Evolutionary conservation across 1,140 invertebrate genomes (phyloP).

Genomic region (Aporrectodea caliginosa): DNA sequence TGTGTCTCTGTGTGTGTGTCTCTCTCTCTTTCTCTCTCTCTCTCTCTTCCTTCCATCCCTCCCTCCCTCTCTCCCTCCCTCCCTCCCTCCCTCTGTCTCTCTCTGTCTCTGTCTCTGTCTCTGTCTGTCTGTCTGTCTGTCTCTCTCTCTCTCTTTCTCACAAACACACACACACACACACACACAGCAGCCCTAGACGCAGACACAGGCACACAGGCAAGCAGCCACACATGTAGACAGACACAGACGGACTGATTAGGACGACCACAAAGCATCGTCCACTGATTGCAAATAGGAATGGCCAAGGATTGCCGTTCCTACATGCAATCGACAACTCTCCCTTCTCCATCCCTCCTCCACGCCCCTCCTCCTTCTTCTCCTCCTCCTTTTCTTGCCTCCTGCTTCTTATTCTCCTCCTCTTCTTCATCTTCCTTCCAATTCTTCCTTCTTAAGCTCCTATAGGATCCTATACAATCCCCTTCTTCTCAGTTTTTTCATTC

Average conservation of each 20-base stretch:
- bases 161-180: background rate
- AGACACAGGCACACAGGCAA: background rate
- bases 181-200: background rate
- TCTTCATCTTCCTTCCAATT: too few species aligned
- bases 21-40: background rate
- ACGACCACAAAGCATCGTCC: too few species aligned
- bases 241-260: background rate
- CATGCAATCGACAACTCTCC: too few species aligned
- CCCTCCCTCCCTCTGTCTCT: background rate
- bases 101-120: background rate
- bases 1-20: background rate
- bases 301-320: too few species aligned
- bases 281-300: too few species aligned
- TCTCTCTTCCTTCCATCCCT: background rate
- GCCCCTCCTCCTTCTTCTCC: too few species aligned
- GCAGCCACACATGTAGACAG: background rate
- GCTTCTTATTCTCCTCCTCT: too few species aligned
- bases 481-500: too few species aligned
- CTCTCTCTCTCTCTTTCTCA: background rate
- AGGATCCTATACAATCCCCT: too few species aligned
- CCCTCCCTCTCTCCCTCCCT: background rate
- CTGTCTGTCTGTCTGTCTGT: slow-evolving; percentile 1
- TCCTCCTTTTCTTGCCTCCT: too few species aligned
- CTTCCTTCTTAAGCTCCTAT: too few species aligned
- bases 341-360: too few species aligned